Evolutionary conservation across 2,113 vertebrate genomes (phyloP), one percentile per base, ranked within the genome.

Genomic region (Anguilla japonica): DNA sequence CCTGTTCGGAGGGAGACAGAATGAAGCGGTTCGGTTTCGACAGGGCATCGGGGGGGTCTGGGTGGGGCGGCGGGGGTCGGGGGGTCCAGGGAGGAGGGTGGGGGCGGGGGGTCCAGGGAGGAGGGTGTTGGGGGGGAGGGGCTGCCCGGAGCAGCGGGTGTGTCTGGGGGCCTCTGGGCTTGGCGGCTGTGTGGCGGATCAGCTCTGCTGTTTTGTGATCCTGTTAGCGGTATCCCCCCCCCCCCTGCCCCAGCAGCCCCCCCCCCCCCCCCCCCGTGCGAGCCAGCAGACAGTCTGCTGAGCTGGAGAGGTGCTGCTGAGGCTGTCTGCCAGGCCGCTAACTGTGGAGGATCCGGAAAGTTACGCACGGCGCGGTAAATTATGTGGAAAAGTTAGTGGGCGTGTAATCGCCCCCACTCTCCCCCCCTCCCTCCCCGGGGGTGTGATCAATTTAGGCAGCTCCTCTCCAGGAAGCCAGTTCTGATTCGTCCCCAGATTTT

Each of bases 281-380:
- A 81, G 85, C 41, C 3, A 63, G 41, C 14, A 3, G 79, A 53
- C n/a, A 41, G 85, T 5, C 41, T 15, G 46, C 60, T 57, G 53
- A 86, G 46, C 60, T 57, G 53, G 82, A 81, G 79, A 46, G n/a
- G 18, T 11, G 41, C 18, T 39, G 84, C 79, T 84, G 18, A 82
- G 50, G 39, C 75, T 63, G 83, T 83, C 85, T 15, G 26, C 80
- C 50, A 87, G 82, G 84, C 84, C 79, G 53, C 18, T 87, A 41
- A 53, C 82, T 87, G 83, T 88, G 84, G 78, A 39, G 60, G 85
- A 87, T 85, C 85, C 85, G 46, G 83, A 86, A 87, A 82, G 71
- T 87, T 87, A 60, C 83, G 86, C 71, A 67, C 81, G 82, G 81
- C 84, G 88, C 86, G 86, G 86, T 86, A 88, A 87, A 88, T 86